A percentile compares a stretch with the other conserved stretches of the same genome.
phyloP scores from a whole-genome alignment of 2,888 invertebrate genomes.

The Heteropelma amictum region DNA sequence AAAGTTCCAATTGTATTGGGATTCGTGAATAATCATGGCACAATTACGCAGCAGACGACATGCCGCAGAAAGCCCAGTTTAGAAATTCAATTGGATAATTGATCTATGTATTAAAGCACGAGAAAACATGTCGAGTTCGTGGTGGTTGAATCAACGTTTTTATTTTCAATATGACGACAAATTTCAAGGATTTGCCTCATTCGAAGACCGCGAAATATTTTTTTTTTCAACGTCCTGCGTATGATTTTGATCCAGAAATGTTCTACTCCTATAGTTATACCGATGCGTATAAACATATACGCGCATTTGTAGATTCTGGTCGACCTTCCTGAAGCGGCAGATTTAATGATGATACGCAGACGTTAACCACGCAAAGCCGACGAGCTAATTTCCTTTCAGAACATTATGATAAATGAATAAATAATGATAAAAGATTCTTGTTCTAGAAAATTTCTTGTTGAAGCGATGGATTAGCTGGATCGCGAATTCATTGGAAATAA shows the following conservation, averaged over 20 bases:
- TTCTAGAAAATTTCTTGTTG: too few species aligned
- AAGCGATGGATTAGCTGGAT: too few species aligned
- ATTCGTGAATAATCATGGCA: background rate
- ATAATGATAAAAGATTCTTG: too few species aligned
- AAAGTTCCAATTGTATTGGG: background rate
- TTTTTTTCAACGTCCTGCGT: background rate
- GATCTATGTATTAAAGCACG: constrained; percentile 13
- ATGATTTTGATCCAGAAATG: background rate
- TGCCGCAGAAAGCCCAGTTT: background rate
- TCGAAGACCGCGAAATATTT: constrained; percentile 1
- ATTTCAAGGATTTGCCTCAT: constrained; percentile 7
- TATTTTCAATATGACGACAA: too few species aligned
- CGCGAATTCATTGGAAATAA: too few species aligned
- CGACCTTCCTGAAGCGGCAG: background rate
- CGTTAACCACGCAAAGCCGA: background rate
- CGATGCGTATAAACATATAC: background rate
- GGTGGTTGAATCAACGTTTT: too few species aligned
- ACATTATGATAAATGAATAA: too few species aligned
- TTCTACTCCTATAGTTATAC: background rate
- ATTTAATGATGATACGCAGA: constrained; percentile 7
- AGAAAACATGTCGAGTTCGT: background rate
- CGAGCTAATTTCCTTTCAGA: background rate
- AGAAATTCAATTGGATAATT: constrained; percentile 32
- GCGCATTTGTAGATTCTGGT: background rate
- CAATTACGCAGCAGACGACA: background rate